Conservation (phyloP, 2,113 vertebrate species). For the Pterocles gutturalis region DNA sequence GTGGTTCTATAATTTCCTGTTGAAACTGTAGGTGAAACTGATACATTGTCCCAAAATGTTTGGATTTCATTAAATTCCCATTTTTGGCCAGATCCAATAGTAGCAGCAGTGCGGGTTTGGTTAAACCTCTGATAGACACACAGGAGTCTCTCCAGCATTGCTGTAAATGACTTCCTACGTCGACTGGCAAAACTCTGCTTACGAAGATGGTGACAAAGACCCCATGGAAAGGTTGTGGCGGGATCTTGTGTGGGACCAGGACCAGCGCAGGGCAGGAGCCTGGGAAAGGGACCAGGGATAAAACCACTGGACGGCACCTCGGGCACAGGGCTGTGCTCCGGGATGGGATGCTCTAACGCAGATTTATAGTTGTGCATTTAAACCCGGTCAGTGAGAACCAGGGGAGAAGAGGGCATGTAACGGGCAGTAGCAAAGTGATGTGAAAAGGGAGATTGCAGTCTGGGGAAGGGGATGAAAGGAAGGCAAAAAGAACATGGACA, state of each 20-base stretch:
- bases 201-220: not conserved
- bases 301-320: not conserved
- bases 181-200: not conserved
- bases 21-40: not conserved
- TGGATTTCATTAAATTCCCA: not conserved
- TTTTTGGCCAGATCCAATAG: not conserved
- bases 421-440: rapidly evolving
- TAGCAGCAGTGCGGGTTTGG: not conserved
- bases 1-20: not conserved
- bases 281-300: not conserved
- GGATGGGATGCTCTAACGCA: not conserved
- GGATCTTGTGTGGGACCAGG: not conserved
- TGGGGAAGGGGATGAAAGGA: not conserved
- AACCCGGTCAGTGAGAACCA: not conserved
- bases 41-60: not conserved
- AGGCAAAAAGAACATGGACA: not conserved
- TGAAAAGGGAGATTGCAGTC: not conserved
- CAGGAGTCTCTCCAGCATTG: not conserved
- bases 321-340: rapidly evolving
- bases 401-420: not conserved
- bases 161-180: not conserved
- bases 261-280: not conserved
- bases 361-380: not conserved
- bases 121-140: not conserved
- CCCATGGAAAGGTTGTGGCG: rapidly evolving